Percentiles rank a stretch among this genome's conserved stretches.
Evolutionary conservation across 2,797 vertebrate species (phyloP).

Genomic region (Hemitrygon akajei): DNA sequence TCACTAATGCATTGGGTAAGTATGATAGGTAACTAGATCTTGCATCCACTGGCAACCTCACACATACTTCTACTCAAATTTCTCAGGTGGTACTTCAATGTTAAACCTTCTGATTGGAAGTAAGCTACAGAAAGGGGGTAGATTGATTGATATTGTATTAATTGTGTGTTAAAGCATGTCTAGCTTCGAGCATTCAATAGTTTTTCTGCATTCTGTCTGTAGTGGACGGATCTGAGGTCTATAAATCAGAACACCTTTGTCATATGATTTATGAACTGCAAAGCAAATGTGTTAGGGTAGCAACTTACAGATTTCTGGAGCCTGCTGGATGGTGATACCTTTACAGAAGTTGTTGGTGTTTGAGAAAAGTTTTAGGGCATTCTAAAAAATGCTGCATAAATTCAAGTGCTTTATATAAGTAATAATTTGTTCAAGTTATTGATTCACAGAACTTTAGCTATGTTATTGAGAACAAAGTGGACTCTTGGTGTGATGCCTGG

Average conservation of each 20-base stretch:
- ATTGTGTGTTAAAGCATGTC: neutral
- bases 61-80: too few relatives aligned
- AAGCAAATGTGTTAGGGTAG: neutral
- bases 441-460: neutral
- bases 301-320: neutral
- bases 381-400: neutral
- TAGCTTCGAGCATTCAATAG: neutral
- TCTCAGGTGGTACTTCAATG: too few relatives aligned
- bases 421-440: neutral
- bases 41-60: too few relatives aligned
- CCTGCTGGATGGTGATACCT: neutral
- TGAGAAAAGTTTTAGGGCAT: neutral
- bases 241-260: neutral
- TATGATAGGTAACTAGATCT: too few relatives aligned
- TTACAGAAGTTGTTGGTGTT: neutral
- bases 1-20: too few relatives aligned
- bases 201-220: neutral
- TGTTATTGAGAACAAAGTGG: neutral
- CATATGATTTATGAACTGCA: neutral
- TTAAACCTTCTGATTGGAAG: too few relatives aligned
- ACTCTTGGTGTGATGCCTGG: neutral
- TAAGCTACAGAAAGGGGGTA: neutral
- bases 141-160: neutral
- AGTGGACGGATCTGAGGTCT: neutral
- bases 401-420: neutral